Percentiles rank a stretch among this genome's conserved stretches.
Conservation (phyloP, 2,888 invertebrate species). For the Drosophila austrosaltans region DNA sequence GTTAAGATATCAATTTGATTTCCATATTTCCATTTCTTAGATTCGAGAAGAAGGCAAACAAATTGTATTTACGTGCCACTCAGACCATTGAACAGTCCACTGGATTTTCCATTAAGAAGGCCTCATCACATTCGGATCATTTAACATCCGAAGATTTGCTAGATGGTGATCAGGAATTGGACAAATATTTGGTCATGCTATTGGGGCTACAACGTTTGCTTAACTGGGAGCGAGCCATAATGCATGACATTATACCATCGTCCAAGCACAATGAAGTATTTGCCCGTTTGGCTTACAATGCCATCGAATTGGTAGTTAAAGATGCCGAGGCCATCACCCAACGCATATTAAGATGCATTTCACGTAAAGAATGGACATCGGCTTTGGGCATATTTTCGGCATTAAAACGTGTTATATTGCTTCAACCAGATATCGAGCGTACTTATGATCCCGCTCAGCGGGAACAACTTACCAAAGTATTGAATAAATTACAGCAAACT, state of each 20-base stretch:
- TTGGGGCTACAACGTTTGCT: conserved; percentile 93
- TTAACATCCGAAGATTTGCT: conserved; percentile 81
- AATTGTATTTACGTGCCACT: conserved; percentile 92
- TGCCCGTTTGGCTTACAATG: conserved; percentile 91
- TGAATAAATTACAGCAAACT: conserved; percentile 89
- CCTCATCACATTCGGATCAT: conserved; percentile 82
- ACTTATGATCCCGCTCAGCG: conserved; percentile 89
- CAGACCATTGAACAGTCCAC: conserved; percentile 93
- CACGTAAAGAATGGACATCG: conserved; percentile 90
- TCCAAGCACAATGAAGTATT: conserved; percentile 93
- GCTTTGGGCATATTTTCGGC: conserved; percentile 93
- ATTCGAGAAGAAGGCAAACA: conserved; percentile 91
- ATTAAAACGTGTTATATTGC: conserved; percentile 89
- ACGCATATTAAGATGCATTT: conserved; percentile 90
- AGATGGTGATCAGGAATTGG: conserved; percentile 91
- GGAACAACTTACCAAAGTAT: conserved; percentile 89
- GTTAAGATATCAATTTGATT: too few species aligned
- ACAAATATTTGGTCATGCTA: conserved; percentile 92
- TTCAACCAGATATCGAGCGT: conserved; percentile 92
- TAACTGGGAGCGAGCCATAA: conserved; percentile 92
- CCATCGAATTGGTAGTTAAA: conserved; percentile 92
- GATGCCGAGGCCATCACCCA: conserved; percentile 93
- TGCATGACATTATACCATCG: conserved; percentile 92
- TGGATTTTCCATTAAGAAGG: conserved; percentile 88
- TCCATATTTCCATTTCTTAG: conserved; percentile 79